Evolutionary conservation across 2,888 invertebrate species (phyloP).

Genomic region (Drosophila pegasa): DNA sequence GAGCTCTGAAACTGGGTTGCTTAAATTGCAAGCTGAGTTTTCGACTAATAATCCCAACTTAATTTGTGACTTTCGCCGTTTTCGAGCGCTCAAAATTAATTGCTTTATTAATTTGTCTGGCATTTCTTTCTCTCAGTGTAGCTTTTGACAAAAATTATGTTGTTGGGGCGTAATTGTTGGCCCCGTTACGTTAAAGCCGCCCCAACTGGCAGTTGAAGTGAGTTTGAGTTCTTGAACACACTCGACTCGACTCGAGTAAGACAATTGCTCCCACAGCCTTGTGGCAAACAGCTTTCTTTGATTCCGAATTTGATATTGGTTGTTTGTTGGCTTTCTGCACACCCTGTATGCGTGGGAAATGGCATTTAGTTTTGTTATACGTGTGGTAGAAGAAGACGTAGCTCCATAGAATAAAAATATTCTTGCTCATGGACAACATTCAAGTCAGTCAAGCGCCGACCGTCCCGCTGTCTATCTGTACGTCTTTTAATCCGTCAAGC

Average conservation of each 20-base stretch:
- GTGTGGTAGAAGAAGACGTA: background rate
- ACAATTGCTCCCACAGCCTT: constrained; percentile 78
- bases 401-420: background rate
- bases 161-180: constrained; percentile 79
- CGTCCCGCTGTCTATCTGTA: background rate
- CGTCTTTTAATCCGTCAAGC: no score
- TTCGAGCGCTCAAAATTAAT: constrained; percentile 45
- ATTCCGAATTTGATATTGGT: constrained; percentile 38
- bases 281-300: constrained; percentile 62
- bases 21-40: constrained; percentile 53
- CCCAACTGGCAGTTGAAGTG: constrained; percentile 4
- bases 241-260: constrained; percentile 55
- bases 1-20: constrained; percentile 40
- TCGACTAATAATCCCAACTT: constrained; percentile 16
- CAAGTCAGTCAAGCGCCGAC: accelerated
- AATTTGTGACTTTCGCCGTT: constrained; percentile 64
- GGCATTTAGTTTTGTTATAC: background rate
- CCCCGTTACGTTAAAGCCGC: constrained; percentile 49
- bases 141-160: constrained; percentile 52
- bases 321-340: constrained; percentile 13
- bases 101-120: constrained; percentile 62
- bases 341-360: background rate
- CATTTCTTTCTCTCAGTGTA: constrained; percentile 58
- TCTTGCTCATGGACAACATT: no score
- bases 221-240: constrained; percentile 61